Conservation (phyloP, 2,113 vertebrate species). For the Willisornis vidua region DNA sequence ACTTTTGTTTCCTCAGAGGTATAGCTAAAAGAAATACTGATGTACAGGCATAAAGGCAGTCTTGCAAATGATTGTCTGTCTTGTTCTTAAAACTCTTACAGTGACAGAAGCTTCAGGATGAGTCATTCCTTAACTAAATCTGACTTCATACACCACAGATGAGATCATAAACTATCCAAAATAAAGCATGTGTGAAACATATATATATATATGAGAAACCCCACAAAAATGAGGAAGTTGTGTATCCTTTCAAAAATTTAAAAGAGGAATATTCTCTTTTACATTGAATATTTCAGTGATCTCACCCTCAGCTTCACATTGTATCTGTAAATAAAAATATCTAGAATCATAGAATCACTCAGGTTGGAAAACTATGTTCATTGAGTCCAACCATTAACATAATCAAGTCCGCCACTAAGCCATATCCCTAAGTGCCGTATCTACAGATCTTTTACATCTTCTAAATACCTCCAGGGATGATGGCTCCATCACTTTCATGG, state of each 20-base stretch:
- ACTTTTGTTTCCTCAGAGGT: not conserved
- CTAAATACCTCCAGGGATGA: not conserved
- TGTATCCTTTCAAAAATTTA: not conserved
- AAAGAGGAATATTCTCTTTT: not conserved
- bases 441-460: not conserved
- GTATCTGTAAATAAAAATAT: not conserved
- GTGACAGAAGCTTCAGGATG: not conserved
- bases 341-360: not conserved
- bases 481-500: not conserved
- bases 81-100: not conserved
- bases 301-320: not conserved
- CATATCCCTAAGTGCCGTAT: not conserved
- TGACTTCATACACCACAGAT: not conserved
- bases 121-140: not conserved
- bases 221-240: rapidly evolving
- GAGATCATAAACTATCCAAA: not conserved
- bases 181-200: not conserved
- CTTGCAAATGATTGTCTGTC: not conserved
- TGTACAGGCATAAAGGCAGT: not conserved
- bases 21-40: not conserved
- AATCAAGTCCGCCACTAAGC: not conserved
- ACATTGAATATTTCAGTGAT: not conserved
- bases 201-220: not conserved
- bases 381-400: not conserved
- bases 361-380: not conserved